These are phyloP conservation scores for Meloidogyne chitwoodi DNA, from an alignment of 1,140 invertebrate genomes.

Conservation along the genomic window DNA sequence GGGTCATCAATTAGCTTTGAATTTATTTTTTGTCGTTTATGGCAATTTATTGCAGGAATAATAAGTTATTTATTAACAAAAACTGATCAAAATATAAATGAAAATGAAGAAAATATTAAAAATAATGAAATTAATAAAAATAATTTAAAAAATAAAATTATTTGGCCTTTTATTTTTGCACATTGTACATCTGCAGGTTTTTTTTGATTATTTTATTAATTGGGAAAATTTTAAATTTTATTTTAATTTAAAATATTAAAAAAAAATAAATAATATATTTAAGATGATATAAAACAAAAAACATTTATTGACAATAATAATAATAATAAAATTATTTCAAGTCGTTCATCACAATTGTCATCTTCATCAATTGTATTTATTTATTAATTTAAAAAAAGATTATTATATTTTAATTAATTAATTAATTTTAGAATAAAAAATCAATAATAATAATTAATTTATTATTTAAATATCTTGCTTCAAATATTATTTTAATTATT, in stretches of 20 bases:
- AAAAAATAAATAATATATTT: neutral
- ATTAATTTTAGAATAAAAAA: neutral
- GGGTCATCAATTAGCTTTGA: slow-evolving; percentile 8
- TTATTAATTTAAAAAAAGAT: neutral
- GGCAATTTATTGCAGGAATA: slow-evolving; percentile 41
- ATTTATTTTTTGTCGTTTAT: slow-evolving; percentile 34
- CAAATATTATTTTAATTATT: neutral
- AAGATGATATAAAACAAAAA: neutral
- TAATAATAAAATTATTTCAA: no score
- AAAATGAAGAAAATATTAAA: slow-evolving; percentile 1
- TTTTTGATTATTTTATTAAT: neutral
- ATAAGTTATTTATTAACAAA: slow-evolving; percentile 21
- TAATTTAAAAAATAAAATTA: neutral
- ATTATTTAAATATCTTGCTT: neutral
- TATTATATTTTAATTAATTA: neutral
- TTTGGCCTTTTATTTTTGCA: slow-evolving; percentile 14
- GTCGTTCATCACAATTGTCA: no score
- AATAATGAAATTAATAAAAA: neutral
- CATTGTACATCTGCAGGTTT: neutral
- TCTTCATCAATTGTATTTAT: neutral
- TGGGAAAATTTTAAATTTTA: no score
- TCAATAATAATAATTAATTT: neutral
- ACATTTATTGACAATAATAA: neutral
- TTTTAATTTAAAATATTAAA: no score
- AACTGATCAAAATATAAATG: neutral